phyloP scores from a whole-genome alignment of 2,888 invertebrate genomes.

The Nomada goodeniana region DNA sequence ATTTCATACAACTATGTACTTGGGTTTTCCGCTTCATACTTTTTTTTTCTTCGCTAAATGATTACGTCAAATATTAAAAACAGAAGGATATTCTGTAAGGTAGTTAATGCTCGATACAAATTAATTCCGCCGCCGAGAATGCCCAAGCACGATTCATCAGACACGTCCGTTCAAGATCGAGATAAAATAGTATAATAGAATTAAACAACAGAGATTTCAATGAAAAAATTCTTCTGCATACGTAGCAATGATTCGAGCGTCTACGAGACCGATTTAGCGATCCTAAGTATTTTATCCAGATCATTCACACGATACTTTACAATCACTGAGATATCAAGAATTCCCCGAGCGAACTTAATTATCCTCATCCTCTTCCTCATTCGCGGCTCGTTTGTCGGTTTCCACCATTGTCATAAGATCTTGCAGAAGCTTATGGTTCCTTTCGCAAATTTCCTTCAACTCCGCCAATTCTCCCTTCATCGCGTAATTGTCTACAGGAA shows the following conservation, averaged over 20 bases:
- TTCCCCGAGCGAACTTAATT: slow-evolving; percentile 31
- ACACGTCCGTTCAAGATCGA: neutral
- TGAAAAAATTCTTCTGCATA: slow-evolving; percentile 5
- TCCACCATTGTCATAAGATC: slow-evolving; percentile 72
- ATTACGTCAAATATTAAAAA: slow-evolving; percentile 13
- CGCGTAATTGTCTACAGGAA: slow-evolving; percentile 54
- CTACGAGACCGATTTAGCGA: neutral
- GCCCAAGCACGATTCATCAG: no score
- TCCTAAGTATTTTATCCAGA: slow-evolving; percentile 16
- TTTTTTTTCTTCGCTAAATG: neutral
- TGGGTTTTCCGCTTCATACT: neutral
- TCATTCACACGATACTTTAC: slow-evolving; percentile 47
- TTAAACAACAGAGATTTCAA: neutral
- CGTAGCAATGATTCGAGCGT: neutral
- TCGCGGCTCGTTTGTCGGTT: slow-evolving; percentile 53
- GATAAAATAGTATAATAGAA: neutral
- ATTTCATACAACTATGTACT: neutral
- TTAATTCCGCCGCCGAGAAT: no score
- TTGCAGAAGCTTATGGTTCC: slow-evolving; percentile 77
- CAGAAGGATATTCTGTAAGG: neutral
- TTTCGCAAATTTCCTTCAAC: slow-evolving; percentile 77
- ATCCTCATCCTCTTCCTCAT: slow-evolving; percentile 53
- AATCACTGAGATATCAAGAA: slow-evolving; percentile 16
- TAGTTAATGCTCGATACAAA: neutral
- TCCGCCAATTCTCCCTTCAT: slow-evolving; percentile 75